These are phyloP conservation scores for Thysanoteuthis rhombus DNA, from an alignment of 2,888 invertebrate species.

Conservation along the genomic window DNA sequence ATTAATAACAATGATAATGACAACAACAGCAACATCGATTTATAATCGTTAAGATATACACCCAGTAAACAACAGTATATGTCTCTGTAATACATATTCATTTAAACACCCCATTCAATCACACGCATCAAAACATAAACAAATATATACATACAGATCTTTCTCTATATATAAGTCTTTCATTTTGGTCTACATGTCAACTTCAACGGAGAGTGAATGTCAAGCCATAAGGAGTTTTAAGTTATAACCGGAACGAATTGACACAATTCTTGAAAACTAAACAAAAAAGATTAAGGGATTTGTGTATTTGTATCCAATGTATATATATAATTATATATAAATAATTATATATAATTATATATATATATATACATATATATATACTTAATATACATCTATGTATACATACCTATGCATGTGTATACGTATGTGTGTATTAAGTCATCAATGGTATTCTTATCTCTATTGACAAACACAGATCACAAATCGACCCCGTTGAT, in stretches of 20 bases:
- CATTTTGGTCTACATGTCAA: not conserved
- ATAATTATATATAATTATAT: not conserved
- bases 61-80: not conserved
- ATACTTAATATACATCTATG: not conserved
- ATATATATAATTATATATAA: slow-evolving; percentile 12
- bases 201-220: not conserved
- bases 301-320: not conserved
- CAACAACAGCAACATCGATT: not conserved
- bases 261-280: not conserved
- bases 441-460: not conserved
- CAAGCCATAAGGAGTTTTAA: not conserved
- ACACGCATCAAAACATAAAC: not conserved
- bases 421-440: not conserved
- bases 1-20: too few species aligned
- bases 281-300: not conserved
- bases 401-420: slow-evolving; percentile 12
- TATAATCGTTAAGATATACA: not conserved
- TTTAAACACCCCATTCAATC: not conserved
- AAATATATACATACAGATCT: not conserved
- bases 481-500: not conserved
- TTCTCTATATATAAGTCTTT: not conserved
- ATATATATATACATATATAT: not conserved
- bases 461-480: not conserved
- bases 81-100: not conserved
- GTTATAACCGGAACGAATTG: not conserved